These are phyloP conservation scores for Tragelaphus strepsiceros DNA, from an alignment of 2,113 vertebrate species.

Conservation along the genomic window DNA sequence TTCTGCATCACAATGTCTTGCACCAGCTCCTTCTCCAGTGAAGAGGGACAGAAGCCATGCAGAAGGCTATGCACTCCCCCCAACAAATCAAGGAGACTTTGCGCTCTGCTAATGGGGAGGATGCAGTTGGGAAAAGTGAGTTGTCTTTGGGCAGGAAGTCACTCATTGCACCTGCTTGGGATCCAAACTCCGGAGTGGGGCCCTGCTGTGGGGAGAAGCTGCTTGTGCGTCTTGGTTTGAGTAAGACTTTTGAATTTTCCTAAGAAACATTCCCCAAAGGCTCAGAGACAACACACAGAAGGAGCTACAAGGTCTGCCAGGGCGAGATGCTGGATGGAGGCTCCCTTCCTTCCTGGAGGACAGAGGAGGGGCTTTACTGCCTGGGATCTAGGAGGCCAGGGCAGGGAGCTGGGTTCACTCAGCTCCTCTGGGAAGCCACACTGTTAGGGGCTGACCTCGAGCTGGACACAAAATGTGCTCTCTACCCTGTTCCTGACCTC, in stretches of 20 bases:
- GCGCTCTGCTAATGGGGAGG: not conserved
- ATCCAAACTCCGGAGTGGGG: not conserved
- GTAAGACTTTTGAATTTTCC: slow-evolving; percentile 53
- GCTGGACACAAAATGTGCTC: not conserved
- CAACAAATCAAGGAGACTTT: not conserved
- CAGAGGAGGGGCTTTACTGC: not conserved
- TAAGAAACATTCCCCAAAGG: slow-evolving; percentile 20
- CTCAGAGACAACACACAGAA: slow-evolving; percentile 69
- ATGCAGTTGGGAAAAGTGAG: not conserved
- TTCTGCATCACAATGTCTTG: not conserved
- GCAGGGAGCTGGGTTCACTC: slow-evolving; percentile 42
- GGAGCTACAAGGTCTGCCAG: slow-evolving; percentile 67
- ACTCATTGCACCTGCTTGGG: slow-evolving; percentile 63
- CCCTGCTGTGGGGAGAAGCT: too few species aligned
- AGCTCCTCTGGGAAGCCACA: not conserved
- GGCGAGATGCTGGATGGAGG: slow-evolving; percentile 42
- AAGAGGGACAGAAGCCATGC: not conserved
- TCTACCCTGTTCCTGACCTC: not conserved
- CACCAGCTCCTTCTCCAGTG: too few species aligned
- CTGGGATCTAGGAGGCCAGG: not conserved
- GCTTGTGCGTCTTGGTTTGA: not conserved
- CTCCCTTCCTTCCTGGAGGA: slow-evolving; percentile 52
- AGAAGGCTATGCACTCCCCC: not conserved
- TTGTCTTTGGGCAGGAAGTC: slow-evolving; percentile 39
- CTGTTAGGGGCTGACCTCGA: not conserved